A percentile compares a stretch with the other conserved stretches of the same genome.
phyloP scores from a whole-genome alignment of 2,888 invertebrate genomes.

The Gasteruption jaculator region DNA sequence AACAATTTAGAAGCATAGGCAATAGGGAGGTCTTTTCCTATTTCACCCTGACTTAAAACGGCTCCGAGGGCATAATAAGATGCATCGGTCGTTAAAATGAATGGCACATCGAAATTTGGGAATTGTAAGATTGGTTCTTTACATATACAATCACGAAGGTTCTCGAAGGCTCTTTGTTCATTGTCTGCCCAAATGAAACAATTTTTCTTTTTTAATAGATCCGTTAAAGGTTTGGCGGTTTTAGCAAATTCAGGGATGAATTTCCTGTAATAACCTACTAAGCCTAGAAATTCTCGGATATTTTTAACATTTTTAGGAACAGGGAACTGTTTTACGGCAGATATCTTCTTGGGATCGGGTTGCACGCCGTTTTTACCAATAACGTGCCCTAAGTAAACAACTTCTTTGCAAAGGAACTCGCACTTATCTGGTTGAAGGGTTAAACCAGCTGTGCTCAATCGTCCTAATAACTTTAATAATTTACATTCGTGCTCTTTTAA shows the following conservation, averaged over 20 bases:
- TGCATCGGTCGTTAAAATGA: constrained; percentile 1
- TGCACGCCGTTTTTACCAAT: neutral
- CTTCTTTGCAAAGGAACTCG: neutral
- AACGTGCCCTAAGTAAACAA: neutral
- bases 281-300: neutral
- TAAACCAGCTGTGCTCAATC: neutral
- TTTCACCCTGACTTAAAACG: too few relatives aligned
- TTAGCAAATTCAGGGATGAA: neutral
- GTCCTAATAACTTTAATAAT: neutral
- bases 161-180: constrained; percentile 1
- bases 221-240: neutral
- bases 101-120: neutral
- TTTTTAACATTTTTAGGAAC: neutral
- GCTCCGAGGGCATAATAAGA: neutral
- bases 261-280: neutral
- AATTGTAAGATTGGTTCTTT: constrained; percentile 1
- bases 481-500: constrained; percentile 2
- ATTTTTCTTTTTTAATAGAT: too few relatives aligned
- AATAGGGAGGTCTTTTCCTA: too few relatives aligned
- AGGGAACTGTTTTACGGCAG: neutral
- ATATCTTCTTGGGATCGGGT: neutral
- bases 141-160: neutral
- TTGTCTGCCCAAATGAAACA: neutral
- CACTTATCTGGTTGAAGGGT: neutral
- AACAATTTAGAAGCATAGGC: neutral